Evolutionary conservation across 2,888 invertebrate genomes (phyloP).

Genomic region (Nemapogon koenigi): DNA sequence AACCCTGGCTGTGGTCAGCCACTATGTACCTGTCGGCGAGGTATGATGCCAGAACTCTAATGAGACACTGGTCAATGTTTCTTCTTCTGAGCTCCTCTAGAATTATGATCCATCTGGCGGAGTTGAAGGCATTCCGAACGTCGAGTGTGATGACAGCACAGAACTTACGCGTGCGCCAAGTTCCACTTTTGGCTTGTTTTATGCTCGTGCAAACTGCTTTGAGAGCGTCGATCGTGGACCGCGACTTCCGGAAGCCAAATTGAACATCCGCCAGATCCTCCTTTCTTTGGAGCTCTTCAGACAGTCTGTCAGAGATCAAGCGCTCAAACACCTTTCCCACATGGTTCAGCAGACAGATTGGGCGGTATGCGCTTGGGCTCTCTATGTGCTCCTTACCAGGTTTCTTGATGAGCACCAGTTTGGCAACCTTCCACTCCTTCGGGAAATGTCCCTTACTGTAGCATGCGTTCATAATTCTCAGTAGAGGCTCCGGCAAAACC

Average conservation of each 20-base stretch:
- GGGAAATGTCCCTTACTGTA: not conserved
- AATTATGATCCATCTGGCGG: not conserved
- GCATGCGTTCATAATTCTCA: not conserved
- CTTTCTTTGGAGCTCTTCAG: not conserved
- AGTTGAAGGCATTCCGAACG: not conserved
- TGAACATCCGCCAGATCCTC: slow-evolving; percentile 1
- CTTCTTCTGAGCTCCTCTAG: not conserved
- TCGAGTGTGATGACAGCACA: not conserved
- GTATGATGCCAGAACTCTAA: not conserved
- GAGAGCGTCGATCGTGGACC: not conserved
- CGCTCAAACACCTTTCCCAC: not conserved
- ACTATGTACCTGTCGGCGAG: not conserved
- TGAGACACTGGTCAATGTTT: not conserved
- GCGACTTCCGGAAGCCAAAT: slow-evolving; percentile 1
- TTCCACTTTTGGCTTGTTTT: not conserved
- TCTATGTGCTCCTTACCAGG: not conserved
- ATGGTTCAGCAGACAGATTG: not conserved
- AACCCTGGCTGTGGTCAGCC: not conserved
- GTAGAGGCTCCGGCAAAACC: not conserved
- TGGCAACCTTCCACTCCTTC: not conserved
- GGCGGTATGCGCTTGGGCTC: not conserved
- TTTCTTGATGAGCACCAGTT: not conserved
- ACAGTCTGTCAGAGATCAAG: not conserved
- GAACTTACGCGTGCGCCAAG: not conserved
- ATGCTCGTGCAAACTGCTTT: not conserved